These are phyloP conservation scores for Sclerodermus sp. DNA, from an alignment of 2,888 invertebrate genomes.

Conservation along the genomic window DNA sequence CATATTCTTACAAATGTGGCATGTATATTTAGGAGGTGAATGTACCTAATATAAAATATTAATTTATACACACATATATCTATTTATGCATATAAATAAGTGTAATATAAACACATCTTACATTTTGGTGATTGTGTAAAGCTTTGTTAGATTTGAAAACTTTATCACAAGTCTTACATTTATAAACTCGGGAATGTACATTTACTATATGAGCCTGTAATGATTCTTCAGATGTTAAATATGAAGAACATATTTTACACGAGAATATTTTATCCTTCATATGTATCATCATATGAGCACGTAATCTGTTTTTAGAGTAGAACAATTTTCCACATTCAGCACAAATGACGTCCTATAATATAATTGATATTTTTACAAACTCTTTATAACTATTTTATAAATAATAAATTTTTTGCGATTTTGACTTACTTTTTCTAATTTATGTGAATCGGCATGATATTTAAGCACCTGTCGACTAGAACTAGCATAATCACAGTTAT, in stretches of 20 bases:
- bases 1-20: slow-evolving; percentile 38
- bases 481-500: slow-evolving; percentile 37
- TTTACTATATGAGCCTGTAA: slow-evolving; percentile 37
- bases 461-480: slow-evolving; percentile 41
- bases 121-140: slow-evolving; percentile 43
- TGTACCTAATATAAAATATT: slow-evolving; percentile 32
- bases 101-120: slow-evolving; percentile 17
- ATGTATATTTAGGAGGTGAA: slow-evolving; percentile 39
- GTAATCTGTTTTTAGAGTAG: slow-evolving; percentile 39
- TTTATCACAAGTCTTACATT: slow-evolving; percentile 40
- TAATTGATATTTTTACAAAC: too few species aligned
- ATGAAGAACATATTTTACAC: slow-evolving; percentile 43
- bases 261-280: slow-evolving; percentile 38
- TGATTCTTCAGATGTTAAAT: slow-evolving; percentile 36
- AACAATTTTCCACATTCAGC: slow-evolving; percentile 40
- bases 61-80: too few species aligned
- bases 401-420: too few species aligned
- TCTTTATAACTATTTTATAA: too few species aligned
- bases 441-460: slow-evolving; percentile 42
- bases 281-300: slow-evolving; percentile 42
- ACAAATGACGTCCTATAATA: slow-evolving; percentile 38
- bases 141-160: slow-evolving; percentile 40
- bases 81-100: background rate
- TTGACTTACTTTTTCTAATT: slow-evolving; percentile 39
- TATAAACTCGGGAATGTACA: slow-evolving; percentile 38